A percentile compares a stretch with the other conserved stretches of the same genome.
phyloP scores from a whole-genome alignment of 1,140 invertebrate genomes.

The Himalopsyche phryganea region DNA sequence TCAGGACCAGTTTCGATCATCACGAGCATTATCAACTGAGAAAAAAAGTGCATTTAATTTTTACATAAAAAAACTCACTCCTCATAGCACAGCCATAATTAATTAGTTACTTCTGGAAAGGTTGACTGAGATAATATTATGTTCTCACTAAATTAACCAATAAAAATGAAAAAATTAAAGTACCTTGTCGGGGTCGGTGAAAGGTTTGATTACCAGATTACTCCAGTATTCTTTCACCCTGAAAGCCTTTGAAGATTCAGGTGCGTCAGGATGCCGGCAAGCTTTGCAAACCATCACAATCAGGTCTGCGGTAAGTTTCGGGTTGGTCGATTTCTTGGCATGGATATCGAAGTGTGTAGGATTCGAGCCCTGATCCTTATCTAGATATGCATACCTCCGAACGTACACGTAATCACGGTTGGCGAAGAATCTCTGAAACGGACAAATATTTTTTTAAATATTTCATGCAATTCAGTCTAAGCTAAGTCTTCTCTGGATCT shows the following conservation, averaged over 20 bases:
- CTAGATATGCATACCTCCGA: constrained; percentile 55
- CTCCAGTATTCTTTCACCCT: constrained; percentile 82
- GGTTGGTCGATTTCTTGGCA: no score
- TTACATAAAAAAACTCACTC: no score
- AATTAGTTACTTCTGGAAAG: no score
- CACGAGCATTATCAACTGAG: no score
- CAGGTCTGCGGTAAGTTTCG: constrained; percentile 25
- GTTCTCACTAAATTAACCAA: no score
- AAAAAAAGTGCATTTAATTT: no score
- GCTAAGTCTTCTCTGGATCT: background rate
- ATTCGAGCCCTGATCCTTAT: constrained; percentile 1
- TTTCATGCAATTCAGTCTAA: background rate
- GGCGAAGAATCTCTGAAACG: constrained; percentile 67
- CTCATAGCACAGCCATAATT: no score
- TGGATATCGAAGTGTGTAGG: background rate
- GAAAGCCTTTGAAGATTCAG: constrained; percentile 55
- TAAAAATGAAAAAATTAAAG: no score
- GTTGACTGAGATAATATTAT: no score
- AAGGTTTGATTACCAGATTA: constrained; percentile 78
- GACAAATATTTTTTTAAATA: constrained; percentile 5
- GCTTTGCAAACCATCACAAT: constrained; percentile 62
- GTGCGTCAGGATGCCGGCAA: constrained; percentile 59
- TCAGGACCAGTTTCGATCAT: no score
- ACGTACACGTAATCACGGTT: constrained; percentile 87
- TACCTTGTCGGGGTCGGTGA: constrained; percentile 59